phyloP scores from a whole-genome alignment of 2,797 vertebrate genomes.

The Coluber constrictor region DNA sequence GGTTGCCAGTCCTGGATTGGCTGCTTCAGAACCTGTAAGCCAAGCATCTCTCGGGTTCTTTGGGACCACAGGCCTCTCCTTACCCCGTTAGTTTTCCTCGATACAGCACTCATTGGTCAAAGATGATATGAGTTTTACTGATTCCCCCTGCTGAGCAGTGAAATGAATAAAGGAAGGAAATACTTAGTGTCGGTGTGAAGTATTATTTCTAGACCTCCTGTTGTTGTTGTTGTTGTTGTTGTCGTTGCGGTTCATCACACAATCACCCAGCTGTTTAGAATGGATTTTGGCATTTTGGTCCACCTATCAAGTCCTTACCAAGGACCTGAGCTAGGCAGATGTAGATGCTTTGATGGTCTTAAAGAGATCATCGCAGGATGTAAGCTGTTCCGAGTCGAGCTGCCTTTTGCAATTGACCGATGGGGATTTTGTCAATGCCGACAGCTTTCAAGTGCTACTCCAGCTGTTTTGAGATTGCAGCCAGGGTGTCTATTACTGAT shows the following conservation, averaged over 20 bases:
- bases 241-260: neutral
- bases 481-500: no score
- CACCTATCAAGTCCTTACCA: no score
- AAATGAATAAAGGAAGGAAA: slow-evolving; percentile 27
- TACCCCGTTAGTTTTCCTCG: neutral
- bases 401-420: no score
- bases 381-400: no score
- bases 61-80: neutral
- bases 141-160: slow-evolving; percentile 14
- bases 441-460: no score
- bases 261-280: neutral
- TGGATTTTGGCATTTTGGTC: no score
- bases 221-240: neutral
- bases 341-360: no score
- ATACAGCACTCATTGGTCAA: slow-evolving; percentile 1
- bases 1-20: slow-evolving; percentile 61
- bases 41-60: neutral
- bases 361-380: no score
- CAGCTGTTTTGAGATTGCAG: no score
- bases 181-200: neutral
- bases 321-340: no score
- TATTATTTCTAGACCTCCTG: neutral
- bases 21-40: slow-evolving; percentile 56
- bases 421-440: no score
- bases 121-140: slow-evolving; percentile 28